Percentiles rank a stretch among this genome's conserved stretches.
These are phyloP conservation scores for Nycticebus coucang DNA, from an alignment of 2,113 vertebrate genomes.

Conservation along the genomic window DNA sequence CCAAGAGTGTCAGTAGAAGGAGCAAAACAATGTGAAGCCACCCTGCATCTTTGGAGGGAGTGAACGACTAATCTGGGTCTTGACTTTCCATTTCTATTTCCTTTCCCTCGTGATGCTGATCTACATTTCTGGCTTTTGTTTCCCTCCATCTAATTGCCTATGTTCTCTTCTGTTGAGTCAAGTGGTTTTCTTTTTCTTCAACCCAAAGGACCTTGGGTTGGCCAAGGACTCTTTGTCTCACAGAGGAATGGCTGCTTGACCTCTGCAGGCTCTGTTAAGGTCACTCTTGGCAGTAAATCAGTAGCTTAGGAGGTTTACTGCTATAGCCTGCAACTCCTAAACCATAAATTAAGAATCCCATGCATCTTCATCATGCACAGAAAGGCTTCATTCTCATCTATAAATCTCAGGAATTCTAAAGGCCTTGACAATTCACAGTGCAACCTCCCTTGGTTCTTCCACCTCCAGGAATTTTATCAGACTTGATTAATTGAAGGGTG, in stretches of 20 bases:
- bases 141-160: not conserved
- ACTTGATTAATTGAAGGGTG: constrained; percentile 57
- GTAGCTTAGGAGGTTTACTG: constrained; percentile 30
- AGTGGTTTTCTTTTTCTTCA: not conserved
- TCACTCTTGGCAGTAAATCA: constrained; percentile 44
- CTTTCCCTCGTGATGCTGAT: not conserved
- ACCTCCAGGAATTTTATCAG: constrained; percentile 60
- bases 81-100: not conserved
- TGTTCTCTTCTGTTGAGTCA: not conserved
- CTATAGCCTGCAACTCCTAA: not conserved
- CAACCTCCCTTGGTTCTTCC: not conserved
- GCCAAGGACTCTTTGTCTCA: not conserved
- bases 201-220: not conserved
- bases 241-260: constrained; percentile 32
- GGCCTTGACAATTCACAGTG: constrained; percentile 14
- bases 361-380: not conserved
- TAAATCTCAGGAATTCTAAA: constrained; percentile 61
- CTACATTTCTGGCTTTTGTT: not conserved
- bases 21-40: rapidly evolving
- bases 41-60: not conserved
- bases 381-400: constrained; percentile 25
- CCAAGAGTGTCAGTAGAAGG: not conserved
- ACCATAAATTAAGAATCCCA: constrained; percentile 33
- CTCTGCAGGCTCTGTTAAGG: constrained; percentile 15
- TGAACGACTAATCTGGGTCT: not conserved